These are phyloP conservation scores for Lysandra bellargus DNA, from an alignment of 2,888 invertebrate genomes.

Conservation along the genomic window DNA sequence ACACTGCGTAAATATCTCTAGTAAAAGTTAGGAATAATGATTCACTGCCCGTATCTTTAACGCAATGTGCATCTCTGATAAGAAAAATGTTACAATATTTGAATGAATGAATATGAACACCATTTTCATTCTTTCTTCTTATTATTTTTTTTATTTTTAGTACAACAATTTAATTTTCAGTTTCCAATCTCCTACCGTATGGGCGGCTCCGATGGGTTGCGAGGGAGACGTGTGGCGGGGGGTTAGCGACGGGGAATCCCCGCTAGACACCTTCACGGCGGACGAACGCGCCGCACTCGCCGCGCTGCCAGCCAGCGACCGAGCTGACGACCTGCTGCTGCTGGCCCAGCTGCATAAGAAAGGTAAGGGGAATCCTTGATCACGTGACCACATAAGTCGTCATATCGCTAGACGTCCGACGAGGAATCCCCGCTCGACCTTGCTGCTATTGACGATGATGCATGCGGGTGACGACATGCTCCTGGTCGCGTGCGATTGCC, in stretches of 20 bases:
- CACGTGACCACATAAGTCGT: background rate
- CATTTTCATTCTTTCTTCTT: too few species aligned
- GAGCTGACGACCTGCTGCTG: constrained; percentile 87
- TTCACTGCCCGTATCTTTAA: too few species aligned
- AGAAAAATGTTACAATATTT: too few species aligned
- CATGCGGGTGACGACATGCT: too few species aligned
- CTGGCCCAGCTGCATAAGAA: constrained; percentile 84
- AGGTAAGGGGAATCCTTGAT: constrained; percentile 49
- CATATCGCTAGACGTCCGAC: background rate
- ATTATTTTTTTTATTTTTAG: too few species aligned
- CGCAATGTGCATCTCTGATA: too few species aligned
- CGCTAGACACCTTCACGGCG: constrained; percentile 83
- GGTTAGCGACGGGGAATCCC: constrained; percentile 56
- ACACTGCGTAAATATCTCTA: too few species aligned
- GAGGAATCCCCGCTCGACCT: background rate
- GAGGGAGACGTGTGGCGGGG: constrained; percentile 62
- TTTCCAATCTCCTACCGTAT: constrained; percentile 75
- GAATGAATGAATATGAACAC: too few species aligned
- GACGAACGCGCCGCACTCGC: constrained; percentile 85
- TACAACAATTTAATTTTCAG: constrained; percentile 45
- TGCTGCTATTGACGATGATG: too few species aligned
- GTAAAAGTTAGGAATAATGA: too few species aligned
- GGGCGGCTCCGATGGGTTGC: constrained; percentile 62
- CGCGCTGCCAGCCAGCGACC: constrained; percentile 86
- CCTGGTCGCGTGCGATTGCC: too few species aligned